Base-by-base conservation (phyloP, 2,797 vertebrate genomes). In the Anas bernieri region DNA sequence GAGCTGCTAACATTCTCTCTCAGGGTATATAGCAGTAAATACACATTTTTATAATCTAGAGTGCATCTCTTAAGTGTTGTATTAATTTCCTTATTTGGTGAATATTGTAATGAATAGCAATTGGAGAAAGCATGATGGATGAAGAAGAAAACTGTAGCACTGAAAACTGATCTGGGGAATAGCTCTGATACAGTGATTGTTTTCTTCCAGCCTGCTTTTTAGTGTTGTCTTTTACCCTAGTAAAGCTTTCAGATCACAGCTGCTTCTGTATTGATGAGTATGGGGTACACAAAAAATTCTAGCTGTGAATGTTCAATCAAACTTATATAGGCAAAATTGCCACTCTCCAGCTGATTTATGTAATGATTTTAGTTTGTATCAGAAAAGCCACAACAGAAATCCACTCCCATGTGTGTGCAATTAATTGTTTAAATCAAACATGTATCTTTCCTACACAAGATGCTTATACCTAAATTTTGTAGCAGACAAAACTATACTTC, bases 171-270 rank as follows among this genome's bases (percentile, higher is more conserved):
- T 86, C 83, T 93, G 31, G 74, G 86, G 90, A 96, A 82, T 90
- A 95, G 84, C 81, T 92, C 85, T 94, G 70, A 61, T 93, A 50
- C 5, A 48, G 70, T 74, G 95, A 88, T 90, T 94, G 83, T 93
- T 96, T 94, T 90, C 86, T 92, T 95, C 64, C 75, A 88, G 56
- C 68, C 7, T 46, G 81, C 83, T 93, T 72, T 94, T 88, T 70
- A 90, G 83, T 74, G 62, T 92, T 94, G 68, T 55, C 46, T 93
- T 90, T 94, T 87, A 94, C 88, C 85, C 78, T 76, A 95, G 92
- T 92, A 97, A 96, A 95, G 76, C 92, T 95, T 94, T 96, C 94
- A 94, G 88, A 96, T 93, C 92, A 83, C 96, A 95, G 86, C 93
- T 96, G 90, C 75, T 95, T 93, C 90, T 92, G 7, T 97, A 94